Percentiles rank a stretch among this genome's conserved stretches.
These are phyloP conservation scores for Macrobrachium nipponense DNA, from an alignment of 1,140 invertebrate genomes.

Conservation along the genomic window DNA sequence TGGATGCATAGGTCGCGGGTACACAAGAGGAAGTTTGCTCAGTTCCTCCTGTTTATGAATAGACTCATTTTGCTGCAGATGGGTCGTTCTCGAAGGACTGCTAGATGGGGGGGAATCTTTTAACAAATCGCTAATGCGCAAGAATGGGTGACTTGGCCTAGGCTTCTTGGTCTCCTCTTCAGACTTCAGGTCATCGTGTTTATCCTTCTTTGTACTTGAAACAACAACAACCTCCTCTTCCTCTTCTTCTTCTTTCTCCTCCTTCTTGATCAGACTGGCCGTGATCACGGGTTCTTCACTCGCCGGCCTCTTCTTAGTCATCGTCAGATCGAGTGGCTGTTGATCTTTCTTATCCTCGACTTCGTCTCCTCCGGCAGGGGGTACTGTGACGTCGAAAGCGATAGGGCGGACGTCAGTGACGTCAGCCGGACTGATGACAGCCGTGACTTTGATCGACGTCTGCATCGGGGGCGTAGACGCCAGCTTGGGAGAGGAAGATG, in stretches of 20 bases:
- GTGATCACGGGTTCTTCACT: not conserved
- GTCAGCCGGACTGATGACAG: slow-evolving; percentile 34
- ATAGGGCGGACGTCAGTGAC: not conserved
- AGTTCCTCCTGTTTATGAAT: not conserved
- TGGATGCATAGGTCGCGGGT: slow-evolving; percentile 51
- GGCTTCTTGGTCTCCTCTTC: slow-evolving; percentile 23
- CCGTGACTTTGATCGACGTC: slow-evolving; percentile 38
- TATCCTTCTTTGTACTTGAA: not conserved
- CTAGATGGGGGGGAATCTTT: slow-evolving; percentile 43
- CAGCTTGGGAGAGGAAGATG: slow-evolving; percentile 16
- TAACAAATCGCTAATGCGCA: slow-evolving; percentile 45
- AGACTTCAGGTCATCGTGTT: slow-evolving; percentile 8
- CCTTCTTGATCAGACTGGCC: not conserved
- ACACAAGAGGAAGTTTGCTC: slow-evolving; percentile 37
- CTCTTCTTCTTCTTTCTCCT: slow-evolving; percentile 12
- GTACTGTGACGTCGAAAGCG: not conserved
- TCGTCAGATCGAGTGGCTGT: slow-evolving; percentile 42
- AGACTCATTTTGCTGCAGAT: not conserved
- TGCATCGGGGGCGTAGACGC: slow-evolving; percentile 40
- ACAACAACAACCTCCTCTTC: not conserved
- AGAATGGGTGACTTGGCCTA: slow-evolving; percentile 36
- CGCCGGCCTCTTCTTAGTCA: slow-evolving; percentile 24
- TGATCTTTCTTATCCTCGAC: slow-evolving; percentile 18
- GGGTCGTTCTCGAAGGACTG: not conserved
- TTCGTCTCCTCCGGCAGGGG: not conserved